A percentile compares a stretch with the other conserved stretches of the same genome.
phyloP scores from a whole-genome alignment of 2,888 invertebrate genomes.

The Luperina testacea region DNA sequence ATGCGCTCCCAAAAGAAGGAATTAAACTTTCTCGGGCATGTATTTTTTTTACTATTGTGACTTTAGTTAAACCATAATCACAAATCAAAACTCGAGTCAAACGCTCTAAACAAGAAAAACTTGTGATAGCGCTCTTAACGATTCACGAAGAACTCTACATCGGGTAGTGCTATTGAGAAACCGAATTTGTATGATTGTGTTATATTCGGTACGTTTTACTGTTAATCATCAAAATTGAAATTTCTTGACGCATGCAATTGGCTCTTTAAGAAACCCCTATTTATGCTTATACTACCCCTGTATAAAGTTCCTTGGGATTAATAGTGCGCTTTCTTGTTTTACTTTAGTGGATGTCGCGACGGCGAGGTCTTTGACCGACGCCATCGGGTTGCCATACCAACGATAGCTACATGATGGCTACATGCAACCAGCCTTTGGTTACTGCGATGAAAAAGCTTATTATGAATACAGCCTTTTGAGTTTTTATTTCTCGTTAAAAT shows the following conservation, averaged over 20 bases:
- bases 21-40: no score
- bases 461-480: slow-evolving; percentile 75
- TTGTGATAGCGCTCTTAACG: no score
- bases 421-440: slow-evolving; percentile 74
- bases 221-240: not conserved
- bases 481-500: slow-evolving; percentile 75
- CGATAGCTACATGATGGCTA: slow-evolving; percentile 79
- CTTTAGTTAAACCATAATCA: no score
- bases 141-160: slow-evolving; percentile 9
- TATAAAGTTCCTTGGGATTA: slow-evolving; percentile 79
- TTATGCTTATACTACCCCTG: slow-evolving; percentile 68
- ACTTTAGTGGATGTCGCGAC: slow-evolving; percentile 83
- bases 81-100: no score
- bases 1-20: no score
- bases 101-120: no score
- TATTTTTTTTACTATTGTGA: no score
- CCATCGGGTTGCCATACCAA: slow-evolving; percentile 83
- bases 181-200: slow-evolving; percentile 3
- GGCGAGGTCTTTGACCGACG: slow-evolving; percentile 86
- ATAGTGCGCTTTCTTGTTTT: slow-evolving; percentile 83
- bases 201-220: not conserved
- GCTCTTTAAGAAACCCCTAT: slow-evolving; percentile 25
- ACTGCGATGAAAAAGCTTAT: slow-evolving; percentile 78
- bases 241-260: slow-evolving; percentile 15
- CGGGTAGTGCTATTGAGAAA: slow-evolving; percentile 22